A percentile compares a stretch with the other conserved stretches of the same genome.
phyloP scores from a whole-genome alignment of 1,140 invertebrate species.

The Tribolium castaneum region DNA sequence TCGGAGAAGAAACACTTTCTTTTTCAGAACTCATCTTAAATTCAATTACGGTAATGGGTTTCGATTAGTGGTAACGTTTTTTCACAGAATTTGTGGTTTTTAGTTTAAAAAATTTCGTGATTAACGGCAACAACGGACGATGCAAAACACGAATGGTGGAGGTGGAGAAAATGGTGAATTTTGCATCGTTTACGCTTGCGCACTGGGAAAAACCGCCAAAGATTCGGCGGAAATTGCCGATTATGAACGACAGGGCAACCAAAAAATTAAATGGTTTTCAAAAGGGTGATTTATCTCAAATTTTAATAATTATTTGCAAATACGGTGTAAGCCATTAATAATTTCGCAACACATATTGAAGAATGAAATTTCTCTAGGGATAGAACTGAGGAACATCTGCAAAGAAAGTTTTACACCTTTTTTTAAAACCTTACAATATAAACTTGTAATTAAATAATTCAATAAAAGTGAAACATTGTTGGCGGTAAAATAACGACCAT shows the following conservation, averaged over 20 bases:
- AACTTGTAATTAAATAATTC: neutral
- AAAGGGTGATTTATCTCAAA: too few relatives aligned
- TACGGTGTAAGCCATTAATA: too few relatives aligned
- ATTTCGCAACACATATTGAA: too few relatives aligned
- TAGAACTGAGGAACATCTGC: too few relatives aligned
- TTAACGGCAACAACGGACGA: slow-evolving; percentile 4
- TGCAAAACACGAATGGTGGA: slow-evolving; percentile 34
- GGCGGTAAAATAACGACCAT: neutral
- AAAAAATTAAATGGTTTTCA: neutral
- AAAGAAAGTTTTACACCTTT: neutral
- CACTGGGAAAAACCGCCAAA: neutral
- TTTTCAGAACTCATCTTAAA: slow-evolving; percentile 53
- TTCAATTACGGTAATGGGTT: neutral
- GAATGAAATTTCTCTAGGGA: too few relatives aligned
- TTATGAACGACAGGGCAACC: neutral
- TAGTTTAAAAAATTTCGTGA: slow-evolving; percentile 42
- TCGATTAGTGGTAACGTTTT: neutral
- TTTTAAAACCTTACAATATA: neutral
- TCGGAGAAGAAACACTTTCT: slow-evolving; percentile 30
- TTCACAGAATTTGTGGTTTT: slow-evolving; percentile 16
- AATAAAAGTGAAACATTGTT: neutral
- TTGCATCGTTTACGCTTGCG: slow-evolving; percentile 37
- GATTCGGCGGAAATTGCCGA: neutral
- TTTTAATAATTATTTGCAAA: too few relatives aligned
- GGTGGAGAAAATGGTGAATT: slow-evolving; percentile 43